Conservation (phyloP, 2,797 vertebrate genomes). For the Valencia hispanica region DNA sequence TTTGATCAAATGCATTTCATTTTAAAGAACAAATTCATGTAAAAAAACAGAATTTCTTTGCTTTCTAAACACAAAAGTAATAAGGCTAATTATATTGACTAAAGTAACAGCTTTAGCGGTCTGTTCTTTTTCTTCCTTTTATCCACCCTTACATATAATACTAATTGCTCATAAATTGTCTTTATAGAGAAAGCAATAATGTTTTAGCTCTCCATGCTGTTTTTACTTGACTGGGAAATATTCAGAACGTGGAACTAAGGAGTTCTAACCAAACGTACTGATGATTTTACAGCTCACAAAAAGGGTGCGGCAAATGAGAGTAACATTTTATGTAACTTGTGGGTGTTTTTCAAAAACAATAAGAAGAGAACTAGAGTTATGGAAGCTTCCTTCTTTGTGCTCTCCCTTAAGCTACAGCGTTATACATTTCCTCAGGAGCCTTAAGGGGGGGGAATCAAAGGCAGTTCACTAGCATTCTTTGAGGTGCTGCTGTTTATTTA, state of each 20-base stretch:
- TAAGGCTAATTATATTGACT: too few relatives aligned
- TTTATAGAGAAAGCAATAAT: conserved; percentile 57
- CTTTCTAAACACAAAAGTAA: too few relatives aligned
- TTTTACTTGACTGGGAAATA: conserved; percentile 48
- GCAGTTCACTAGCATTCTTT: not conserved
- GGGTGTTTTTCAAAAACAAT: not conserved
- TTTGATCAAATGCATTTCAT: too few relatives aligned
- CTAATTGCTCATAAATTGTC: conserved; percentile 66
- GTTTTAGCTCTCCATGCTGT: conserved; percentile 58
- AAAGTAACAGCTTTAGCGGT: too few relatives aligned
- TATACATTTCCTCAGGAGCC: not conserved
- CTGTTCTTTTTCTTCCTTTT: not conserved
- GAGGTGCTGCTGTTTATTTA: not conserved
- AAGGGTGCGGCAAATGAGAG: conserved; percentile 12
- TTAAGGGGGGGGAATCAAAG: not conserved
- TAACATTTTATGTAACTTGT: not conserved
- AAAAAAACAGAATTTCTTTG: not conserved
- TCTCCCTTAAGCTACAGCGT: not conserved
- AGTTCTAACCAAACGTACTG: conserved; percentile 55
- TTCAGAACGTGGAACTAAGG: conserved; percentile 30
- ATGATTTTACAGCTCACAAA: conserved; percentile 47
- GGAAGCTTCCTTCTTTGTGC: not conserved
- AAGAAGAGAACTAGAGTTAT: not conserved
- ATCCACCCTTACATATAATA: conserved; percentile 14
- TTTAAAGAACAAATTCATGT: too few relatives aligned